Evolutionary conservation across 2,888 invertebrate species (phyloP), one percentile per base, ranked within the genome.

Genomic region (Eilema caniola): DNA sequence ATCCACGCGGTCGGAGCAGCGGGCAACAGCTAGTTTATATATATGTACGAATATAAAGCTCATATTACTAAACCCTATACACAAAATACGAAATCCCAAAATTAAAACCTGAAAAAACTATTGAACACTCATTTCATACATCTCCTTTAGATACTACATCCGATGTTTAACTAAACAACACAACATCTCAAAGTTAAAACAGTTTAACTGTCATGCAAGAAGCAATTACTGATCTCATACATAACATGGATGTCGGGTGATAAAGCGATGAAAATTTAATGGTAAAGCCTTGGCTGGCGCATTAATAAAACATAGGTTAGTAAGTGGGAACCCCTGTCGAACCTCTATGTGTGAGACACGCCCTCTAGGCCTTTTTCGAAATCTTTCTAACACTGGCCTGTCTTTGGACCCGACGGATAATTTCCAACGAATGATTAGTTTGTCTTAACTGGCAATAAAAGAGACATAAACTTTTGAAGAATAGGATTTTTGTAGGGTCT

Each of bases 261-360:
- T 89, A 88, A 89, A 85, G 83, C 86, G 83, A 93, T 91, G 92
- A 93, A 93, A 91, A 89, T 89, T 89, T 90, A 92, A 93, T 90
- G 88, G 70, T 62, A 72, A 83, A 84, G 78, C 85, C 85, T 84
- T 83, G 75, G 74, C 75, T 71, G 70, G 71, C 81, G 77, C 91
- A 93, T 93, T 88, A 87, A 93, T 94, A 93, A 93, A 89, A 90
- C 93, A 94, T 93, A 69, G 83, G 88, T 86, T 88, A 88, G 85
- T 90, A 91, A 93, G 92, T 90, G 90, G 87, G 81, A 86, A 89
- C 84, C 88, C 81, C 85, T 91, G 92, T 93, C 83, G 86, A 86
- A 86, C 85, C 84, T 82, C 85, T 85, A 84, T 79, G 77, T 76
- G 80, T 76, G 77, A 77, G 70, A 70, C 62, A 75, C 79, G 74